Evolutionary conservation across 2,113 vertebrate genomes (phyloP).

Genomic region (Gracilinanus agilis): DNA sequence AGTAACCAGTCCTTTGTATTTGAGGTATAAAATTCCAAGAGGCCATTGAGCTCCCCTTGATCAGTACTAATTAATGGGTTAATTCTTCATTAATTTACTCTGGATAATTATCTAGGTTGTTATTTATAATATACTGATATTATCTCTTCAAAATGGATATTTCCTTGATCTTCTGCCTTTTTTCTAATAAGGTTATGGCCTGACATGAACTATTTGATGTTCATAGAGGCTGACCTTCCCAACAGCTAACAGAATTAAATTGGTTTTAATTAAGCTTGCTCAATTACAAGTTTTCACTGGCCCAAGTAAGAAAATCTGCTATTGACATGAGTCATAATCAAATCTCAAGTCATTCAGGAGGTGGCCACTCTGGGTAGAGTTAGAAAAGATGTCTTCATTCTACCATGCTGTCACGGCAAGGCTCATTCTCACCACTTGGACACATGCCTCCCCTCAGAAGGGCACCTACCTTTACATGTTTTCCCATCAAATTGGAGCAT

Average conservation of each 20-base stretch:
- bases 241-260: constrained; percentile 72
- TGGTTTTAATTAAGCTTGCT: constrained; percentile 70
- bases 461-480: constrained; percentile 94
- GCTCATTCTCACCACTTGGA: background rate
- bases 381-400: background rate
- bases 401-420: background rate
- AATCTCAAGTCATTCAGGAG: constrained; percentile 12
- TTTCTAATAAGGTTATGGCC: constrained; percentile 60
- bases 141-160: constrained; percentile 68
- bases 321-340: constrained; percentile 63
- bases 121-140: constrained; percentile 71
- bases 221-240: constrained; percentile 66
- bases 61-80: constrained; percentile 67
- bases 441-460: rapidly evolving
- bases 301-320: constrained; percentile 54
- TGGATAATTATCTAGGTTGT: constrained; percentile 71
- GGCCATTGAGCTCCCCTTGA: constrained; percentile 53
- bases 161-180: constrained; percentile 67
- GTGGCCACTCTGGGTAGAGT: background rate
- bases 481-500: constrained; percentile 96
- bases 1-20: constrained; percentile 71
- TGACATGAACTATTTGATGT: constrained; percentile 62
- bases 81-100: constrained; percentile 71
- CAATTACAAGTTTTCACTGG: constrained; percentile 68
- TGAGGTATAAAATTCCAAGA: constrained; percentile 51